These are phyloP conservation scores for Fregata magnificens DNA, from an alignment of 2,113 vertebrate species.

Conservation along the genomic window DNA sequence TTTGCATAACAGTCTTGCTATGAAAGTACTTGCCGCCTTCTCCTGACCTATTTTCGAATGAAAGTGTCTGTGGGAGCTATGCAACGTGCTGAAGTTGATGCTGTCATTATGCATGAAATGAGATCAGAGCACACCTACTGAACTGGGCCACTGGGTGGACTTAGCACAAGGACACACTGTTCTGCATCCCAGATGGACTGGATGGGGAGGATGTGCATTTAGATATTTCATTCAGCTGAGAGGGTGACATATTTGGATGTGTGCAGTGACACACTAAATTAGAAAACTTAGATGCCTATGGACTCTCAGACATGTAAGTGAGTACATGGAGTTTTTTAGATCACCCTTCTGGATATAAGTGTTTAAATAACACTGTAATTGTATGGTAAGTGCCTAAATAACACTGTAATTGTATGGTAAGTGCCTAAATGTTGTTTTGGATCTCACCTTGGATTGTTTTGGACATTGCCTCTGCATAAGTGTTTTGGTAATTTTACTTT, in stretches of 20 bases:
- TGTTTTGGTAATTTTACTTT: background rate
- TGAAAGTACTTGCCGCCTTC: constrained; percentile 22
- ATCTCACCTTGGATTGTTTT: background rate
- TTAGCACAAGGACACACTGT: fast-evolving
- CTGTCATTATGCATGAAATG: background rate
- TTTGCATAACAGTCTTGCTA: constrained; percentile 9
- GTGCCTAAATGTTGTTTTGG: background rate
- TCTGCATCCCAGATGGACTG: background rate
- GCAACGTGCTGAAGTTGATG: background rate
- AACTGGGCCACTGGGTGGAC: background rate
- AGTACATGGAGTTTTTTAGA: background rate
- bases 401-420: background rate
- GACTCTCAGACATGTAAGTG: background rate
- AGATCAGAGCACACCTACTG: background rate
- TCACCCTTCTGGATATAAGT: background rate
- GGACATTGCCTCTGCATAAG: background rate
- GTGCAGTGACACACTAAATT: background rate
- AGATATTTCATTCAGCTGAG: background rate
- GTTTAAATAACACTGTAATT: background rate
- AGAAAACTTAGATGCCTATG: background rate
- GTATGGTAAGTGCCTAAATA: background rate
- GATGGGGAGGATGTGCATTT: background rate
- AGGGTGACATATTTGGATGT: background rate
- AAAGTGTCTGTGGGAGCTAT: background rate
- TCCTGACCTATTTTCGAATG: constrained; percentile 6